Conservation (phyloP, 2,113 vertebrate species). For the Chlamydotis undulata region DNA sequence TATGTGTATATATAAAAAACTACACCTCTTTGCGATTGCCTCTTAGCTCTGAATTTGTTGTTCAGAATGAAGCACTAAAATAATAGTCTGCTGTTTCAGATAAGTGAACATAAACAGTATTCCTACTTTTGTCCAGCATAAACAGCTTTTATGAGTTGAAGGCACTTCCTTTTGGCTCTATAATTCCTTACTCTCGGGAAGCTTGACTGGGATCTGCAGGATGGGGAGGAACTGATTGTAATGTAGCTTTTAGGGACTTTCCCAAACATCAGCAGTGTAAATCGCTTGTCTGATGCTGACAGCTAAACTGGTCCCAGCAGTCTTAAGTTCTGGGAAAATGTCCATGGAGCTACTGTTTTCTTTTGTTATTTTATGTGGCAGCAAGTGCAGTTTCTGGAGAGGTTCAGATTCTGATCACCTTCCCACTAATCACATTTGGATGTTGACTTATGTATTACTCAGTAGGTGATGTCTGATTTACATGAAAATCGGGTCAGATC, state of each 20-base stretch:
- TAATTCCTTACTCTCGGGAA: not conserved
- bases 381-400: not conserved
- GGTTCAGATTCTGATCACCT: not conserved
- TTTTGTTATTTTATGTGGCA: not conserved
- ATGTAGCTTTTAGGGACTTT: not conserved
- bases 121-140: not conserved
- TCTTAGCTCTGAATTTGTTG: not conserved
- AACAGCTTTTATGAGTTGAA: not conserved
- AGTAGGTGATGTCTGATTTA: not conserved
- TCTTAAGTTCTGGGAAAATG: not conserved
- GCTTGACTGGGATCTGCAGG: not conserved
- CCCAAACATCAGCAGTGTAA: not conserved
- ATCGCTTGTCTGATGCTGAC: not conserved
- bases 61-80: not conserved
- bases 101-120: not conserved
- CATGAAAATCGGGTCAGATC: not conserved
- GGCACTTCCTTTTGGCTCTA: not conserved
- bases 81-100: not conserved
- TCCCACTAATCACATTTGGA: not conserved
- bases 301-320: not conserved
- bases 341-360: not conserved
- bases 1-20: not conserved
- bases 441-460: not conserved
- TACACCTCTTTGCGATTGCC: fast-evolving
- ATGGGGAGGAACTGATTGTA: not conserved